Conservation (phyloP, 2,888 invertebrate species). For the Noctua janthe region DNA sequence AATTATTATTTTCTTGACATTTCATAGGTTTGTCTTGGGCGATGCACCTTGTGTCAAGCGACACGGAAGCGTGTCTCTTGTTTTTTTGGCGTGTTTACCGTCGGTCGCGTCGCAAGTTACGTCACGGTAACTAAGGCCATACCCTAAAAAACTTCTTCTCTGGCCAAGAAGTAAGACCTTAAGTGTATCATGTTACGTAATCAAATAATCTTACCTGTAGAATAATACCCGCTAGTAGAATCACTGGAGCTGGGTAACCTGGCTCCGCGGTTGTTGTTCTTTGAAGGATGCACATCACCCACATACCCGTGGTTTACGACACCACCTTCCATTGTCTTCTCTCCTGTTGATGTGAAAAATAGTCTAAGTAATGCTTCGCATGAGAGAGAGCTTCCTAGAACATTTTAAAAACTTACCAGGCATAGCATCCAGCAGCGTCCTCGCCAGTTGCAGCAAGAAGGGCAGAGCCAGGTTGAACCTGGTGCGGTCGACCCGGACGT, state of each 20-base stretch:
- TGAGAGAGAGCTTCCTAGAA: background rate
- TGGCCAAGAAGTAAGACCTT: background rate
- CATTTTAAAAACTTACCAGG: conserved; percentile 77
- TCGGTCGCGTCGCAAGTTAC: too few species aligned
- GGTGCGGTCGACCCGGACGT: conserved; percentile 93
- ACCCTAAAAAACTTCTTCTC: too few species aligned
- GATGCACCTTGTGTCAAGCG: background rate
- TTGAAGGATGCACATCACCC: conserved; percentile 86
- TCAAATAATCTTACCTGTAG: conserved; percentile 77
- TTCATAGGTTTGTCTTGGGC: background rate
- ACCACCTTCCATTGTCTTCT: conserved; percentile 91
- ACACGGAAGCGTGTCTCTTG: background rate
- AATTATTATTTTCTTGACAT: background rate
- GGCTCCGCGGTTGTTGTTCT: conserved; percentile 77
- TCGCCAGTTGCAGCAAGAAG: conserved; percentile 91
- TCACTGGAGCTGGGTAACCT: conserved; percentile 89
- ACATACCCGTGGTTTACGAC: conserved; percentile 94
- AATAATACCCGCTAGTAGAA: conserved; percentile 91
- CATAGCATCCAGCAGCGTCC: conserved; percentile 91
- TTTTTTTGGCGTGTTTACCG: too few species aligned
- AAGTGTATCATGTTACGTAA: background rate
- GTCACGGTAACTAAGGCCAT: too few species aligned
- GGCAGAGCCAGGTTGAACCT: conserved; percentile 93
- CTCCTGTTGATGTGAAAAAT: conserved; percentile 77
- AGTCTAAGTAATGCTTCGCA: background rate